phyloP scores from a whole-genome alignment of 2,797 vertebrate species.

The Parauchenoglanis ngamensis region DNA sequence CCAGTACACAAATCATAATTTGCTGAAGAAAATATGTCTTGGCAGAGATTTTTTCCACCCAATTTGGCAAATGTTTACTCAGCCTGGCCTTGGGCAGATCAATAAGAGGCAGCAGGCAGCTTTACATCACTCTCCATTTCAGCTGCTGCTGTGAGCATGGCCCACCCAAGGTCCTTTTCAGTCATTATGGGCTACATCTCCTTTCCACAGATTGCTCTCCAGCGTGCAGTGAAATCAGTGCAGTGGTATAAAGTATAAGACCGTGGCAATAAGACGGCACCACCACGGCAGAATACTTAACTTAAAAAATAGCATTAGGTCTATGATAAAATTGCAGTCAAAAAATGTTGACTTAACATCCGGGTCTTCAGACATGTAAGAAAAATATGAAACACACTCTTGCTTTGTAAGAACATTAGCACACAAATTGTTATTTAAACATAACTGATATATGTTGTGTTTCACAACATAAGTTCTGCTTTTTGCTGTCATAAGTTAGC shows the following conservation, averaged over 20 bases:
- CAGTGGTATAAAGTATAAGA: slow-evolving; percentile 21
- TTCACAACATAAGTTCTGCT: slow-evolving; percentile 1
- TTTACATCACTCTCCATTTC: slow-evolving; percentile 43
- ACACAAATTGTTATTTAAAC: not conserved
- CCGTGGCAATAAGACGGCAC: not conserved
- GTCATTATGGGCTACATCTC: slow-evolving; percentile 31
- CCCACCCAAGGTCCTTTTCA: slow-evolving; percentile 40
- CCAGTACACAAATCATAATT: slow-evolving; percentile 33
- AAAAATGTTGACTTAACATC: not conserved
- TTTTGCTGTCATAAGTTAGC: not conserved
- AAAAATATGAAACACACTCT: not conserved
- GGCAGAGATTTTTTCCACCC: slow-evolving; percentile 44
- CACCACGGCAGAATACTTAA: not conserved
- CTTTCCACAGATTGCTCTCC: slow-evolving; percentile 27
- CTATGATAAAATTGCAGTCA: not conserved
- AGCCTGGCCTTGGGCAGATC: slow-evolving; percentile 62
- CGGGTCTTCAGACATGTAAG: not conserved
- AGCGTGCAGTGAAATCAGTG: slow-evolving; percentile 17
- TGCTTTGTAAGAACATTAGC: not conserved
- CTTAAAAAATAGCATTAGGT: slow-evolving; percentile 1
- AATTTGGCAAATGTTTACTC: slow-evolving; percentile 57
- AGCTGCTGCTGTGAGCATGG: slow-evolving; percentile 38
- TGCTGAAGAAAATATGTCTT: slow-evolving; percentile 17
- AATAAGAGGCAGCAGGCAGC: slow-evolving; percentile 55
- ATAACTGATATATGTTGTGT: not conserved